These are phyloP conservation scores for Anastrepha obliqua DNA, from an alignment of 1,140 invertebrate genomes.

Conservation along the genomic window DNA sequence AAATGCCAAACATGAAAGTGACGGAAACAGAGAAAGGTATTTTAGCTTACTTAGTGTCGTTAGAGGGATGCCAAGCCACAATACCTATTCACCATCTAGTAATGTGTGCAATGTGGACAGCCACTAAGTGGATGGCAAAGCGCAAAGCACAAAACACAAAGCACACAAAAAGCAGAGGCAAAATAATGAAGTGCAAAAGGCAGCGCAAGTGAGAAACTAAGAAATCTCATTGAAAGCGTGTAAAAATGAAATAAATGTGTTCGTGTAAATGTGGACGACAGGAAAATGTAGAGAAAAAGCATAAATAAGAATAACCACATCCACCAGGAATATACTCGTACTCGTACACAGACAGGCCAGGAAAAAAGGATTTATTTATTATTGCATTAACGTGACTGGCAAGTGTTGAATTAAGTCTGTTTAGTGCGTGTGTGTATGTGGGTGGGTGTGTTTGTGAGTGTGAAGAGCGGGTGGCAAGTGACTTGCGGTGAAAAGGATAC, in stretches of 20 bases:
- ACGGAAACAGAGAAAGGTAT: constrained; percentile 37
- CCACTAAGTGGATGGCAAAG: constrained; percentile 31
- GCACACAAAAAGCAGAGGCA: constrained; percentile 12
- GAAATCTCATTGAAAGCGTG: constrained; percentile 42
- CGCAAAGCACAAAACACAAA: not conserved
- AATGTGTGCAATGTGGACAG: constrained; percentile 48
- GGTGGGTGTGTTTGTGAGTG: not conserved
- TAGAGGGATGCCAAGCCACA: constrained; percentile 14
- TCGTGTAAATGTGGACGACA: not conserved
- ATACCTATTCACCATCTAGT: constrained; percentile 5
- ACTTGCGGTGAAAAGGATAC: constrained; percentile 30
- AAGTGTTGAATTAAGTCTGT: constrained; percentile 44
- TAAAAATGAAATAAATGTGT: constrained; percentile 20
- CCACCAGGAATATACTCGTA: not conserved
- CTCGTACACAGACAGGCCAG: not conserved
- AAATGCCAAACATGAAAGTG: constrained; percentile 38
- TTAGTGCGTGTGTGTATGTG: not conserved
- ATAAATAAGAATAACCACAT: not conserved
- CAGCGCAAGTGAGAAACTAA: constrained; percentile 13
- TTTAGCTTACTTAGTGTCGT: not conserved
- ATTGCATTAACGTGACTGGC: constrained; percentile 35
- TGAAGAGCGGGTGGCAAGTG: not conserved
- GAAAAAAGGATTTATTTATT: constrained; percentile 43
- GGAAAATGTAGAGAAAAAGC: not conserved
- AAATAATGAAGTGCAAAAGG: not conserved